A percentile compares a stretch with the other conserved stretches of the same genome.
Evolutionary conservation across 1,140 invertebrate genomes (phyloP).

Genomic region (Drosophila obscura): DNA sequence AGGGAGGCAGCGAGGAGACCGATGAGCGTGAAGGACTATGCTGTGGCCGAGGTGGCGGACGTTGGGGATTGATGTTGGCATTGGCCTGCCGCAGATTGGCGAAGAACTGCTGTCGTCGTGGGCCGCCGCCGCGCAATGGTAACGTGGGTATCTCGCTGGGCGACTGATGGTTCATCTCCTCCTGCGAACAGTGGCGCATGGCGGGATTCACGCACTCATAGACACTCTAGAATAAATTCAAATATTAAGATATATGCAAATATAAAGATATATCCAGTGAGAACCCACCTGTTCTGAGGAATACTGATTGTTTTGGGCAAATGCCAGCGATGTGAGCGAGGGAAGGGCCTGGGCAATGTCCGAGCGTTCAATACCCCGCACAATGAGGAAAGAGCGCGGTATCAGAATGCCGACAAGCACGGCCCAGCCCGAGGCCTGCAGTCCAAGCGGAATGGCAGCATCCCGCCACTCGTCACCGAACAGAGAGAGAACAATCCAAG

Average conservation of each 20-base stretch:
- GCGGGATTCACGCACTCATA: constrained; percentile 84
- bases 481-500: constrained; percentile 85
- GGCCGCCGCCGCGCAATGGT: constrained; percentile 75
- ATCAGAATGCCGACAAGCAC: constrained; percentile 86
- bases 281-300: constrained; percentile 76
- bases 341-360: constrained; percentile 85
- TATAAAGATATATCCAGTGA: too few species aligned
- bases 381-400: constrained; percentile 87
- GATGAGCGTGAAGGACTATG: constrained; percentile 70
- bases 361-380: constrained; percentile 85
- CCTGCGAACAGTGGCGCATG: constrained; percentile 78
- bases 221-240: constrained; percentile 60
- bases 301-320: constrained; percentile 83
- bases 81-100: constrained; percentile 83
- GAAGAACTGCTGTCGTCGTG: constrained; percentile 77
- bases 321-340: constrained; percentile 83
- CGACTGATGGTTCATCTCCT: constrained; percentile 74
- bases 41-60: constrained; percentile 69
- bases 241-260: background rate
- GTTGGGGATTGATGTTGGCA: constrained; percentile 76
- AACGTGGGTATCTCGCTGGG: constrained; percentile 83
- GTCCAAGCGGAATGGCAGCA: constrained; percentile 85
- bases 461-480: constrained; percentile 85
- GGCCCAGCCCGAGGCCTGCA: constrained; percentile 85
- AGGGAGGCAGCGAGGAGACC: constrained; percentile 72